Evolutionary conservation across 2,888 invertebrate genomes (phyloP).

Genomic region (Venustoraphidia nigricollis): DNA sequence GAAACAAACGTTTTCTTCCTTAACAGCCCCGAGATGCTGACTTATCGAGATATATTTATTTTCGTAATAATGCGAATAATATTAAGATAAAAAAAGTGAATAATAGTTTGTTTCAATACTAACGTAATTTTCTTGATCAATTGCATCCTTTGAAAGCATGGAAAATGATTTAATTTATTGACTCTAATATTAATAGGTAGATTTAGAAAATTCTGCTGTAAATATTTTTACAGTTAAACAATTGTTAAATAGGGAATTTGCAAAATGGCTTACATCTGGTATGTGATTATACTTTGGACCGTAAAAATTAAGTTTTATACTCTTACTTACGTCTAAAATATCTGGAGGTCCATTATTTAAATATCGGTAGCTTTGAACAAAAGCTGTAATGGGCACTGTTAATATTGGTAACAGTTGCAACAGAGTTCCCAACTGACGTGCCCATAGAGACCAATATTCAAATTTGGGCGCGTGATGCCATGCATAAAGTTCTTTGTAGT

Average conservation of each 20-base stretch:
- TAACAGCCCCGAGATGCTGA: no score
- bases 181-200: no score
- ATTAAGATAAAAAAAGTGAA: neutral
- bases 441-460: slow-evolving; percentile 70
- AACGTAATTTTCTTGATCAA: slow-evolving; percentile 4
- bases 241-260: no score
- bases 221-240: no score
- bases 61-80: no score
- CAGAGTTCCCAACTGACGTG: slow-evolving; percentile 58
- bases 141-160: slow-evolving; percentile 2
- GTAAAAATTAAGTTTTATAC: no score
- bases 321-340: slow-evolving; percentile 60
- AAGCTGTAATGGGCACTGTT: slow-evolving; percentile 53
- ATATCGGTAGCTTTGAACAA: slow-evolving; percentile 60
- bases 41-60: no score
- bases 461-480: slow-evolving; percentile 40
- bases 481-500: slow-evolving; percentile 48
- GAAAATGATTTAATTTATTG: neutral
- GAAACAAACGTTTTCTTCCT: no score
- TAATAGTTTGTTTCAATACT: neutral
- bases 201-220: no score
- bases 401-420: slow-evolving; percentile 64
- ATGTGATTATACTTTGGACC: no score
- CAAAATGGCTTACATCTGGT: no score
- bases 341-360: slow-evolving; percentile 72